Conservation (phyloP, 2,888 invertebrate species). For the Aspidiotus rigidus region DNA sequence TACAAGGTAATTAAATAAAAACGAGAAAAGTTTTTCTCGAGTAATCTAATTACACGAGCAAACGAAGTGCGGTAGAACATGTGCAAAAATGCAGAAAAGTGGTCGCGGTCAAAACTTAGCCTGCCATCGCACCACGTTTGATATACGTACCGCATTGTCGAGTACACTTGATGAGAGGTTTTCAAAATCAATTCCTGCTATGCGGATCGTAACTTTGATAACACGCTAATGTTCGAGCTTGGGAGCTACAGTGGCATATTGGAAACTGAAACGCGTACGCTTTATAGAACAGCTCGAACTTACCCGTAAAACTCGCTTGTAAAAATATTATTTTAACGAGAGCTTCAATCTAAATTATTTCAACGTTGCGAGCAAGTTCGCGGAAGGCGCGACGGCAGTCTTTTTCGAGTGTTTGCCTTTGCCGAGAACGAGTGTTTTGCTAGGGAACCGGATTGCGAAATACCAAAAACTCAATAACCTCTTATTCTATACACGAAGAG, state of each 20-base stretch:
- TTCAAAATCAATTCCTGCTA: constrained; percentile 2
- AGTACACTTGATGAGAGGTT: background rate
- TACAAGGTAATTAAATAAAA: too few relatives aligned
- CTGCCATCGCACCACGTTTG: too few relatives aligned
- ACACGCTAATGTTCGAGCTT: background rate
- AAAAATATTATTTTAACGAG: constrained; percentile 28
- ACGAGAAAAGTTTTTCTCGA: too few relatives aligned
- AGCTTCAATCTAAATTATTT: constrained; percentile 31
- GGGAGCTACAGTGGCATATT: background rate
- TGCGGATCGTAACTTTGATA: background rate
- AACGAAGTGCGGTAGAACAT: too few relatives aligned
- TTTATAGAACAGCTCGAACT: background rate
- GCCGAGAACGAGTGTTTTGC: too few relatives aligned
- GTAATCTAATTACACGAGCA: too few relatives aligned
- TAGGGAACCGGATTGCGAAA: constrained; percentile 24
- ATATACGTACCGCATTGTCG: too few relatives aligned
- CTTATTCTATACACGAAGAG: too few relatives aligned
- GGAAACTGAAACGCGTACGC: background rate
- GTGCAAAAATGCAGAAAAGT: too few relatives aligned
- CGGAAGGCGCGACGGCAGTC: constrained; percentile 7
- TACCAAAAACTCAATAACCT: background rate
- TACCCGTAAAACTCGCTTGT: constrained; percentile 17
- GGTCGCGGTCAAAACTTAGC: too few relatives aligned
- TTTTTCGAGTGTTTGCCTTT: constrained; percentile 24
- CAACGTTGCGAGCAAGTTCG: constrained; percentile 16